A percentile compares a stretch with the other conserved stretches of the same genome.
Conservation (phyloP, 1,140 invertebrate species). For the Drosophila melanica region DNA sequence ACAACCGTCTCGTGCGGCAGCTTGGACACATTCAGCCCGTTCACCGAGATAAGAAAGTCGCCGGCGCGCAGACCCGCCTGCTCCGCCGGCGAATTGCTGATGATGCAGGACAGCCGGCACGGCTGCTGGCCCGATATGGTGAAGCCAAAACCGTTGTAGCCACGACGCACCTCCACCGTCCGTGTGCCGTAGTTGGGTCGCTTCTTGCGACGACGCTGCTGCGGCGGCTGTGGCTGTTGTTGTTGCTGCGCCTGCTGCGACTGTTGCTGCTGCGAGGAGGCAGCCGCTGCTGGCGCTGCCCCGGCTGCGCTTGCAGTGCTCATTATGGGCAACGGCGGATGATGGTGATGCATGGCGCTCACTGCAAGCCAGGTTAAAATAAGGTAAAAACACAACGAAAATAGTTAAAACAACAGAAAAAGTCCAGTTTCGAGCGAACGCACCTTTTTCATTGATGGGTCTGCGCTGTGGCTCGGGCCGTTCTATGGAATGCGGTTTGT, state of each 20-base stretch:
- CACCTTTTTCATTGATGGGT: constrained; percentile 72
- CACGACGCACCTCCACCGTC: constrained; percentile 93
- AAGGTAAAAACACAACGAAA: neutral
- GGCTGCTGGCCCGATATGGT: constrained; percentile 97
- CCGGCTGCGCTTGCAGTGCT: constrained; percentile 25
- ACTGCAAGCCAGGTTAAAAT: constrained; percentile 45
- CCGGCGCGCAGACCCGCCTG: constrained; percentile 93
- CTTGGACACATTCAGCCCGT: constrained; percentile 94
- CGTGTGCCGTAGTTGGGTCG: constrained; percentile 86
- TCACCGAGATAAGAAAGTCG: constrained; percentile 96
- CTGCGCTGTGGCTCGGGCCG: neutral
- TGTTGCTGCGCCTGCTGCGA: constrained; percentile 21
- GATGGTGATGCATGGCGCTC: constrained; percentile 70
- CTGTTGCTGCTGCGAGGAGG: constrained; percentile 3
- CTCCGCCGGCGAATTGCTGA: constrained; percentile 92
- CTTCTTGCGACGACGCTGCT: constrained; percentile 83
- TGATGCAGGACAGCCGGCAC: constrained; percentile 94
- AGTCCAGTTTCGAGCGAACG: constrained; percentile 37
- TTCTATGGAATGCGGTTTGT: constrained; percentile 73
- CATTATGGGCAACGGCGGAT: constrained; percentile 75
- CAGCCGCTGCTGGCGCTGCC: constrained; percentile 10
- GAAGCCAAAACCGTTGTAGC: constrained; percentile 94
- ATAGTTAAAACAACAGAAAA: constrained; percentile 17
- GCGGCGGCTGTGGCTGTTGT: constrained; percentile 39
- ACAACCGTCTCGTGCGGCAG: constrained; percentile 97